Conservation (phyloP, 2,888 invertebrate species). For the Podotricha telesiphe region DNA sequence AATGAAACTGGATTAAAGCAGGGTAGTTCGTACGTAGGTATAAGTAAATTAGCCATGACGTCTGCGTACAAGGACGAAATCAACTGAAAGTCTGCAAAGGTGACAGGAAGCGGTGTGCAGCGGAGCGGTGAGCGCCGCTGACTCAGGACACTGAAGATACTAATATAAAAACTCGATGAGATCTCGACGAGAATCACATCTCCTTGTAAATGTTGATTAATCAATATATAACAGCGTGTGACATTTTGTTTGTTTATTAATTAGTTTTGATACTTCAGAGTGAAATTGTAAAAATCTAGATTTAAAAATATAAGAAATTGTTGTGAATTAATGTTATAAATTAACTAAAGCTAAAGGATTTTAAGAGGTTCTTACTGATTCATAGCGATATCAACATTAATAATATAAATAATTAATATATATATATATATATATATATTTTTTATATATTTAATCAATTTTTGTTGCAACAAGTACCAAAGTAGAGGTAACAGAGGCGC, state of each 20-base stretch:
- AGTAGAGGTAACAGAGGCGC: conserved; percentile 64
- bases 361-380: neutral
- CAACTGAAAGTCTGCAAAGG: conserved; percentile 79
- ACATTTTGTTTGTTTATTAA: neutral
- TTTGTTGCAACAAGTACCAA: conserved; percentile 45
- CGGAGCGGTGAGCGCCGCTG: conserved; percentile 72
- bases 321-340: neutral
- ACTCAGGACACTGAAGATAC: conserved; percentile 62
- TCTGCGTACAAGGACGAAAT: conserved; percentile 77
- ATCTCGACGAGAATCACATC: conserved; percentile 33
- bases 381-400: neutral
- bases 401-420: neutral
- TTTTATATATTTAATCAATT: neutral
- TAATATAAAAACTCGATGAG: conserved; percentile 57
- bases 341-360: neutral
- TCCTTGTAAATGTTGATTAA: neutral
- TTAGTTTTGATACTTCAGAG: neutral
- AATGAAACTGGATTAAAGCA: conserved; percentile 44
- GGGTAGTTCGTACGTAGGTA: conserved; percentile 44
- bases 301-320: neutral
- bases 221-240: neutral
- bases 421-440: too few species aligned
- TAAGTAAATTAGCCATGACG: conserved; percentile 59
- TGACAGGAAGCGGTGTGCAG: conserved; percentile 79
- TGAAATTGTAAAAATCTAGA: neutral